These are phyloP conservation scores for Ancistrus triradiatus DNA, from an alignment of 2,113 vertebrate genomes.

Conservation along the genomic window DNA sequence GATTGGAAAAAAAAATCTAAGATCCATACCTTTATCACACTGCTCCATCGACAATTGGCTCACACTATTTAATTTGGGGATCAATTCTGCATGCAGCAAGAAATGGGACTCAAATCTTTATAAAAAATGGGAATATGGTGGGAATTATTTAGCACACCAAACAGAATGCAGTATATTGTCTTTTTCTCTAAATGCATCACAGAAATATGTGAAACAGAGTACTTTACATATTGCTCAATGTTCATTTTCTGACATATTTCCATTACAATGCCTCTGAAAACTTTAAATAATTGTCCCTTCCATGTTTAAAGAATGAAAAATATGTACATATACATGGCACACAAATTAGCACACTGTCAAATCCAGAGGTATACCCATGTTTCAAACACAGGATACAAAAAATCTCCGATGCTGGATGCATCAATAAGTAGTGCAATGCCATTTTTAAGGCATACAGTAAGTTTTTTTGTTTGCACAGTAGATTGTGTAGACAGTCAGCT, in stretches of 20 bases:
- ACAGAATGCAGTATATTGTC: too few species aligned
- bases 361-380: constrained; percentile 15
- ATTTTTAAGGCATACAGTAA: neutral
- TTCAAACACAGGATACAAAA: constrained; percentile 32
- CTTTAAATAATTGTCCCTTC: constrained; percentile 21
- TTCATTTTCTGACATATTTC: constrained; percentile 19
- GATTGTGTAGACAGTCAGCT: constrained; percentile 27
- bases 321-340: constrained; percentile 18
- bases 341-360: constrained; percentile 21
- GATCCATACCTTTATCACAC: too few species aligned
- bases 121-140: neutral
- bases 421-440: constrained; percentile 7
- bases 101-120: neutral
- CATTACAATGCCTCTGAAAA: constrained; percentile 11
- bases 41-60: too few species aligned
- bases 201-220: too few species aligned
- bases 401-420: constrained; percentile 21
- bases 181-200: too few species aligned
- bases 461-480: neutral
- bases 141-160: too few species aligned
- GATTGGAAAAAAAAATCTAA: too few species aligned
- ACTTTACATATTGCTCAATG: constrained; percentile 26
- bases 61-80: neutral
- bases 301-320: constrained; percentile 46
- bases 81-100: neutral